Evolutionary conservation across 1,140 invertebrate species (phyloP), one percentile per base, ranked within the genome.

Genomic region (Planococcus citri): DNA sequence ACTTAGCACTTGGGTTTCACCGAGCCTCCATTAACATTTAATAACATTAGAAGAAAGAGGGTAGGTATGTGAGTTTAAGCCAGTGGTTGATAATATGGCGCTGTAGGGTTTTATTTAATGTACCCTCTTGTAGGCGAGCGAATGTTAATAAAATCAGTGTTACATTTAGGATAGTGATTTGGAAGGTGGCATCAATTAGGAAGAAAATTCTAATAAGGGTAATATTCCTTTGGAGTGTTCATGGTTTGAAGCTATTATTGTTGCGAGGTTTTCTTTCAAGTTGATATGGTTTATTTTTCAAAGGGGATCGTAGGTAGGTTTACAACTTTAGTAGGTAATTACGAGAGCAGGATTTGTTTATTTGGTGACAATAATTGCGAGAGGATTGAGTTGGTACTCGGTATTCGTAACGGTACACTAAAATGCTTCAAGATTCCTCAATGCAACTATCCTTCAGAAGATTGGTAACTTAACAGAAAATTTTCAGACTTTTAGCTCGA

Each of bases 101-200:
- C 41, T 51, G 41, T n/a, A 51, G 41, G 41, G 41, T 51, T 51
- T 51, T n/a, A n/a, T n/a, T n/a, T 51, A 51, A 51, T 51, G 41
- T 51, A 51, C n/a, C 41, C n/a, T 20, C 41, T 14, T 20, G 41
- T 20, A 17, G 2, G 29, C 41, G 12, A 51, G 12, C 17, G 41
- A 17, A 51, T 51, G 41, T 51, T 51, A 51, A 51, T 51, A 51
- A 51, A 51, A 51, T 51, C 41, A 51, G 41, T 51, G 41, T 51
- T 51, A n/a, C 41, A 33, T 33, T 33, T 33, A 33, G 29, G 29
- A 33, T 33, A 51, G 41, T 17, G 41, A 51, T 51, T 51, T 51
- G 41, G 41, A 51, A 51, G 41, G 41, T 51, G 41, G 41, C 41
- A 20, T 51, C 41, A 51, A 51, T 51, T 51, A 51, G 41, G 41